Evolutionary conservation across 2,797 vertebrate species (phyloP), one percentile per base, ranked within the genome.

Genomic region (Oryzias sinensis): DNA sequence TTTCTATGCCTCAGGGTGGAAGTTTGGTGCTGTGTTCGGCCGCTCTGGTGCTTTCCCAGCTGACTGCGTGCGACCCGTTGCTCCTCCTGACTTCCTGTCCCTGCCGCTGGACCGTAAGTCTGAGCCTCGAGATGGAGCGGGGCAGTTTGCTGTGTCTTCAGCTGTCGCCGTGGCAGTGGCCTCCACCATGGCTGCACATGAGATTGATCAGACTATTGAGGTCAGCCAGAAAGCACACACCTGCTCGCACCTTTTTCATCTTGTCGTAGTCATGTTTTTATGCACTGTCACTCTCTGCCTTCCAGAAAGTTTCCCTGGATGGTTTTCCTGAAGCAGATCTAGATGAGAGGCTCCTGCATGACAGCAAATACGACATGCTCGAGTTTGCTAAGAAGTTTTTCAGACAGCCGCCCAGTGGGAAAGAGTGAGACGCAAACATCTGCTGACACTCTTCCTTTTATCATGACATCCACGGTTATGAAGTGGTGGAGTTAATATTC

Each of bases 331-430:
- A 71, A 0, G 62, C 82, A 49, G 79, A 77, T 15, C 44, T 67
- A 55, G 85, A 89, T 54, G 90, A 90, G 68, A 78, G 72, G 0
- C 0, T 69, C 20, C 61, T 92, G 53, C 90, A 74, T 74, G 79
- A 83, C 22, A 87, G 73, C 49, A 87, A 83, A 7, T 93, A 91
- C 53, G 92, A 94, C 74, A 94, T 99, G 92, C 46, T 94, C 55
- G 93, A 94, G 74, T 99, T 98, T 16, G 96, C 96, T 77, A 94
- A 85, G 88, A 92, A 90, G 75, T 94, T 95, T 84, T 99, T 97
- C 87, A 94, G 96, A 33, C 90, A 89, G 85, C 65, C 9, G 59
- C 41, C 49, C 65, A 74, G 49, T 63, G 14, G 93, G 65, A 82
- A 69, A 44, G 70, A 84, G 88, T 89, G 58, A 87, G 83, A 62